phyloP scores from a whole-genome alignment of 2,888 invertebrate species.

The Lasioglossum morio region DNA sequence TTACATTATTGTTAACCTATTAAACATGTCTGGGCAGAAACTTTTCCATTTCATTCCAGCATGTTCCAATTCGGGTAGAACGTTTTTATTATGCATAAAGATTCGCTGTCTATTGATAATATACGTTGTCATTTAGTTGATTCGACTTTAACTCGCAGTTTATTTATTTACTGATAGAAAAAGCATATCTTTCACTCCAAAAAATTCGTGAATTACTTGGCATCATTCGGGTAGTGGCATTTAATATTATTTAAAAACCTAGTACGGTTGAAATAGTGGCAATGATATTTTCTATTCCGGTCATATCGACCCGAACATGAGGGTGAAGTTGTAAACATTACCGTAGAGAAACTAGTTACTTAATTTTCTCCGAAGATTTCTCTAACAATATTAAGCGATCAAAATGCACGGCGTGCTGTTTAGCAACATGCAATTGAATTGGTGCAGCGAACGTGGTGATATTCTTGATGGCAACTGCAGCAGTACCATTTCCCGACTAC shows the following conservation, averaged over 20 bases:
- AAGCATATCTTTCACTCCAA: too few species aligned
- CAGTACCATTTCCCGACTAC: not conserved
- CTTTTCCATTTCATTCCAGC: too few species aligned
- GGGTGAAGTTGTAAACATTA: not conserved
- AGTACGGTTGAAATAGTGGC: not conserved
- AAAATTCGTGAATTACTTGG: too few species aligned
- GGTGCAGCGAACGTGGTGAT: not conserved
- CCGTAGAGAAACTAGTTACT: slow-evolving; percentile 10
- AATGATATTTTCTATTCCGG: not conserved
- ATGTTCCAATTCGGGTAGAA: too few species aligned
- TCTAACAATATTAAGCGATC: not conserved
- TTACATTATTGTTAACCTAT: too few species aligned
- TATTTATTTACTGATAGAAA: too few species aligned
- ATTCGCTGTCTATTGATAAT: too few species aligned
- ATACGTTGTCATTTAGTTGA: too few species aligned
- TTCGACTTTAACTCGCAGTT: too few species aligned
- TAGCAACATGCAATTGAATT: not conserved
- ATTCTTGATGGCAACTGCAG: not conserved
- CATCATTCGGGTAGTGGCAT: not conserved
- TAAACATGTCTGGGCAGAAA: too few species aligned
- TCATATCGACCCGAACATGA: not conserved
- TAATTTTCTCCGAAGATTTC: not conserved
- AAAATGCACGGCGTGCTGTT: not conserved
- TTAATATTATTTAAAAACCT: not conserved
- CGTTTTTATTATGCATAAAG: too few species aligned